Percentiles rank a stretch among this genome's conserved stretches.
Evolutionary conservation across 2,797 vertebrate genomes (phyloP).

Genomic region (Coregonus sp.): DNA sequence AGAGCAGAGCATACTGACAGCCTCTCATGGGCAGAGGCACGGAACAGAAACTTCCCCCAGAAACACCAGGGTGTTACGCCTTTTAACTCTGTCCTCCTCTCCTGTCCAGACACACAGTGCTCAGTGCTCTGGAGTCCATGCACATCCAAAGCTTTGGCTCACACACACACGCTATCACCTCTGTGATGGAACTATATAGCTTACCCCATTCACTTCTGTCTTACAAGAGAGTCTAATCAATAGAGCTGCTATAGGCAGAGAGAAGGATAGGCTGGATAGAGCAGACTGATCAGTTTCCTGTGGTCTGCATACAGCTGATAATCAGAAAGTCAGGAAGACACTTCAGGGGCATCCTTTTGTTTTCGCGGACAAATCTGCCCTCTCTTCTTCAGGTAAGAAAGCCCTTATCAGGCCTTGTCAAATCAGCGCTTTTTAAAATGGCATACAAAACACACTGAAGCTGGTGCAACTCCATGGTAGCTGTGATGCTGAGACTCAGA

Average conservation of each 20-base stretch:
- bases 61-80: background rate
- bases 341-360: background rate
- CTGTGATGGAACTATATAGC: too few relatives aligned
- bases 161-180: background rate
- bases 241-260: background rate
- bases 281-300: background rate
- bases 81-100: background rate
- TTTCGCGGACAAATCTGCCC: too few relatives aligned
- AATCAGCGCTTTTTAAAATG: too few relatives aligned
- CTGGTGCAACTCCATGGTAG: too few relatives aligned
- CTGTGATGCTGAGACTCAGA: too few relatives aligned
- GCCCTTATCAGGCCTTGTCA: too few relatives aligned
- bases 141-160: background rate
- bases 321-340: too few relatives aligned
- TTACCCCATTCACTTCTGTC: background rate
- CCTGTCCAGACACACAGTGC: background rate
- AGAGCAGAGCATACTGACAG: background rate
- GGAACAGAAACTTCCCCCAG: background rate
- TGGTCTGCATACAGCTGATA: background rate
- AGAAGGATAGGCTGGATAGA: background rate
- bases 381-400: background rate
- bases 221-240: background rate
- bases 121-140: background rate
- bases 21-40: background rate
- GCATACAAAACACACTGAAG: too few relatives aligned